Percentiles rank a stretch among this genome's conserved stretches.
Evolutionary conservation across 1,140 invertebrate species (phyloP).

Genomic region (Drosophila insularis): DNA sequence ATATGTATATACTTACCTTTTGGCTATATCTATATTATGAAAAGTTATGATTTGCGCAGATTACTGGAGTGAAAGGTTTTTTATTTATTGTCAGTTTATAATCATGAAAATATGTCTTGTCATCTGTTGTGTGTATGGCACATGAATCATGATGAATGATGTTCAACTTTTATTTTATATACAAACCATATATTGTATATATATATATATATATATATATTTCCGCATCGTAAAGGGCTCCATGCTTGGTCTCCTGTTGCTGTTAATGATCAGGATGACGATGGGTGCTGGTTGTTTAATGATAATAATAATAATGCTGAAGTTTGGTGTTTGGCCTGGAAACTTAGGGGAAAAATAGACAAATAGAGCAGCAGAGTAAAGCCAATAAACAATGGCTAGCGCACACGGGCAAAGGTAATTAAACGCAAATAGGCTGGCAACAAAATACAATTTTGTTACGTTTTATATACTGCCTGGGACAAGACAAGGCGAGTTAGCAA

Average conservation of each 20-base stretch:
- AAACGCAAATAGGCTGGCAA: slow-evolving; percentile 55
- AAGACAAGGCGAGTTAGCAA: no score
- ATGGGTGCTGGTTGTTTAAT: not conserved
- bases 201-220: slow-evolving; percentile 18
- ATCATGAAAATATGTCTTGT: slow-evolving; percentile 2
- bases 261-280: slow-evolving; percentile 5
- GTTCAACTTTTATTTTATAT: not conserved
- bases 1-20: no score
- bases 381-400: slow-evolving; percentile 41
- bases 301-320: slow-evolving; percentile 28
- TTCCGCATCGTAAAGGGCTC: slow-evolving; percentile 46
- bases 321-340: slow-evolving; percentile 33
- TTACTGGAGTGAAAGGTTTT: not conserved
- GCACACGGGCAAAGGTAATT: slow-evolving; percentile 47
- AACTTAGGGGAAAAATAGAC: slow-evolving; percentile 39
- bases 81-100: not conserved
- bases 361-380: slow-evolving; percentile 27
- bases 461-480: slow-evolving; percentile 38
- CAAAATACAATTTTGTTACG: slow-evolving; percentile 44
- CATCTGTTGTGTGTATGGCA: not conserved
- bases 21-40: not conserved
- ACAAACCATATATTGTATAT: not conserved
- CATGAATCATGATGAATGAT: slow-evolving; percentile 6
- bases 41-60: not conserved
- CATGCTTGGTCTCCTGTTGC: not conserved